phyloP scores from a whole-genome alignment of 2,888 invertebrate species.

The Agriotes lineatus region DNA sequence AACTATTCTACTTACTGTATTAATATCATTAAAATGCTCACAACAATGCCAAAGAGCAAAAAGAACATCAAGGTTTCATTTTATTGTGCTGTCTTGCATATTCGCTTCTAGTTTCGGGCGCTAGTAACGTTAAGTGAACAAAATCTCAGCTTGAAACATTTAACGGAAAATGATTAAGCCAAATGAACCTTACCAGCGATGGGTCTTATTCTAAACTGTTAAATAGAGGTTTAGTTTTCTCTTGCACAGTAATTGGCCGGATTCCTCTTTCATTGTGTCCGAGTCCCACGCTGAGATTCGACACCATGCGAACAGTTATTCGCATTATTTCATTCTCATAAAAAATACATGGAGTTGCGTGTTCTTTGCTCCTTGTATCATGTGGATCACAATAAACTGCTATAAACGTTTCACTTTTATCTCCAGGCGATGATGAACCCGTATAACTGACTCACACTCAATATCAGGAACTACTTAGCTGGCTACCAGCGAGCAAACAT shows the following conservation, averaged over 20 bases:
- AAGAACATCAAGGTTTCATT: too few relatives aligned
- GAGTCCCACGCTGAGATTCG: slow-evolving; percentile 22
- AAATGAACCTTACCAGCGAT: not conserved
- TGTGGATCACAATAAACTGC: slow-evolving; percentile 3
- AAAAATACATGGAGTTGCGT: slow-evolving; percentile 29
- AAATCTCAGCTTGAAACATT: not conserved
- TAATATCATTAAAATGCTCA: too few relatives aligned
- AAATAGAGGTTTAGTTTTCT: not conserved
- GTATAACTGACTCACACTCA: not conserved
- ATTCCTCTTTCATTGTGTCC: slow-evolving; percentile 8
- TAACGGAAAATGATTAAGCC: not conserved
- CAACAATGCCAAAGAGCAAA: too few relatives aligned
- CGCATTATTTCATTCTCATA: slow-evolving; percentile 10
- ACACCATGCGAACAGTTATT: slow-evolving; percentile 21
- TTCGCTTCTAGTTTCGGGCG: too few relatives aligned
- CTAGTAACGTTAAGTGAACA: too few relatives aligned
- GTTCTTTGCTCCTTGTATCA: not conserved
- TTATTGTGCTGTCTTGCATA: too few relatives aligned
- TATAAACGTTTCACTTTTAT: slow-evolving; percentile 12
- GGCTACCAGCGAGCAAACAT: not conserved
- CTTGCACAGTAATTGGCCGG: not conserved
- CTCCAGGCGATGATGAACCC: not conserved
- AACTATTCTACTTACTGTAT: too few relatives aligned
- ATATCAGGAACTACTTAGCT: not conserved
- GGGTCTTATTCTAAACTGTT: not conserved